Percentiles rank a stretch among this genome's conserved stretches.
phyloP scores from a whole-genome alignment of 1,140 invertebrate genomes.

The Sogatella furcifera region DNA sequence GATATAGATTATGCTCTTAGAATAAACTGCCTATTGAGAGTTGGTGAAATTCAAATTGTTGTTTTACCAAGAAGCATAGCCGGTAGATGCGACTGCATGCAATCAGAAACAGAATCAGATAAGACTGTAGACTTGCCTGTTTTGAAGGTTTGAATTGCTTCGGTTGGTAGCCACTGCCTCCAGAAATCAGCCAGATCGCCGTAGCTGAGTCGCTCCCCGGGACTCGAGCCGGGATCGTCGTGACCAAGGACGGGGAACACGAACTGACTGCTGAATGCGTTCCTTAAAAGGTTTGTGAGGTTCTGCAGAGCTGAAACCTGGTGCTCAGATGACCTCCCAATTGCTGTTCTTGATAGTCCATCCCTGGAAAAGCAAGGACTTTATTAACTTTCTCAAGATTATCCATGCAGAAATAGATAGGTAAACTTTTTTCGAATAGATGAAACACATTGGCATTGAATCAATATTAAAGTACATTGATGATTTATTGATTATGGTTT shows the following conservation, averaged over 20 bases:
- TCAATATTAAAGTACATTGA: too few species aligned
- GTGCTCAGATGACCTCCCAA: constrained; percentile 45
- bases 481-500: too few species aligned
- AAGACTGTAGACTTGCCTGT: constrained; percentile 48
- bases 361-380: constrained; percentile 41
- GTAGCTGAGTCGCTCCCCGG: constrained; percentile 28
- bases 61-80: too few species aligned
- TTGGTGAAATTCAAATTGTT: too few species aligned
- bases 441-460: too few species aligned
- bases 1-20: too few species aligned
- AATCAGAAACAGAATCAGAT: too few species aligned
- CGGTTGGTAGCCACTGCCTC: constrained; percentile 68
- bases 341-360: constrained; percentile 45
- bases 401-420: too few species aligned
- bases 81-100: too few species aligned
- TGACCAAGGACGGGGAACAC: constrained; percentile 73
- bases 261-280: constrained; percentile 68
- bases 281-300: constrained; percentile 59
- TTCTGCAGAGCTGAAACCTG: constrained; percentile 60
- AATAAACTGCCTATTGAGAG: too few species aligned
- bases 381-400: too few species aligned
- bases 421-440: too few species aligned
- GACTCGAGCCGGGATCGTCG: constrained; percentile 53
- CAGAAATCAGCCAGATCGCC: constrained; percentile 57
- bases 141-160: constrained; percentile 63